phyloP scores from a whole-genome alignment of 2,113 vertebrate genomes.

The Cynopterus brachyotis region DNA sequence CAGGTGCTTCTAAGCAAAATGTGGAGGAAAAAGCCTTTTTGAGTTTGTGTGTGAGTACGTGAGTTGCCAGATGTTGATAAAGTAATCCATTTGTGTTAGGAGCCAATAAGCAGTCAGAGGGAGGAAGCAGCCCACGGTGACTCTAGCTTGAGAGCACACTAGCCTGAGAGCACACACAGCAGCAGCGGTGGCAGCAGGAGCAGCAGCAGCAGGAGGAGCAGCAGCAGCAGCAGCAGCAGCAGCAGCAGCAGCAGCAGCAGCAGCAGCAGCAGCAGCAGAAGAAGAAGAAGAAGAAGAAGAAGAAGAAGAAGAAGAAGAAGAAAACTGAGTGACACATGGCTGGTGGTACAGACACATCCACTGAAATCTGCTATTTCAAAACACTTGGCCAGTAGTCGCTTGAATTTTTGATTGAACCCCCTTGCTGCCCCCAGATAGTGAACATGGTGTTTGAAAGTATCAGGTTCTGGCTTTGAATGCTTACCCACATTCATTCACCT shows the following conservation, averaged over 20 bases:
- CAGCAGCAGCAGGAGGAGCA: no score
- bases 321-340: not conserved
- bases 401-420: not conserved
- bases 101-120: not conserved
- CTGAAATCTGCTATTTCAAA: not conserved
- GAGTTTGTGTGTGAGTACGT: not conserved
- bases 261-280: no score
- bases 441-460: not conserved
- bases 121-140: not conserved
- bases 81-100: conserved; percentile 5
- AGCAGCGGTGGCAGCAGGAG: no score
- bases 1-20: not conserved
- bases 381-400: not conserved
- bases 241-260: no score
- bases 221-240: not conserved
- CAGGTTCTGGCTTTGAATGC: not conserved
- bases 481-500: not conserved
- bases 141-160: conserved; percentile 44
- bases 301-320: no score
- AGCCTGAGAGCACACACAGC: no score
- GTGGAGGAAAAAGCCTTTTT: not conserved
- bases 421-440: not conserved
- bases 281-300: no score
- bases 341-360: not conserved
- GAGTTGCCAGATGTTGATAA: conserved; percentile 34